Conservation (phyloP, 2,113 vertebrate species). For the Ciconia maguari region DNA sequence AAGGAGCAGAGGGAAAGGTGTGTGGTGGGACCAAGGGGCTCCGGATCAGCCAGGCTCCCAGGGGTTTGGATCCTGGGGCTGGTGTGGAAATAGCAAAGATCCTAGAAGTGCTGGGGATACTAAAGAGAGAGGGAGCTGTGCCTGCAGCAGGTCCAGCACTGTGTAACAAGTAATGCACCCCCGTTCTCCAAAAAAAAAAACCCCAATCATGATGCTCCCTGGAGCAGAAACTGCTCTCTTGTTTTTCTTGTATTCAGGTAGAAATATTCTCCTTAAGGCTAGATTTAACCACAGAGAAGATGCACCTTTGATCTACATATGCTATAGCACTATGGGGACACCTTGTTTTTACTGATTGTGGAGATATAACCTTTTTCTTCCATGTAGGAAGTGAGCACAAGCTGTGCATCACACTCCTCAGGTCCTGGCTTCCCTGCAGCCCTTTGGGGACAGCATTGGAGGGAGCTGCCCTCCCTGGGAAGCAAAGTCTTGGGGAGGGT, state of each 20-base stretch:
- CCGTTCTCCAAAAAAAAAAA: not conserved
- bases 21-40: accelerated
- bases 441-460: not conserved
- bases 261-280: not conserved
- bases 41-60: accelerated
- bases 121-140: not conserved
- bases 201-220: accelerated
- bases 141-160: accelerated
- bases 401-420: accelerated
- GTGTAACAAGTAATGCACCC: not conserved
- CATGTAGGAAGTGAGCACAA: not conserved
- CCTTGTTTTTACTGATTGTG: not conserved
- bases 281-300: not conserved
- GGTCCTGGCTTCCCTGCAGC: not conserved
- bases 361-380: not conserved
- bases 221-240: not conserved
- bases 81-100: not conserved
- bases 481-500: not conserved
- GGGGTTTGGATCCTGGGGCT: accelerated
- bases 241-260: not conserved
- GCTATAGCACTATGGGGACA: not conserved
- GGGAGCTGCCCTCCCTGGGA: not conserved
- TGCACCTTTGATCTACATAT: not conserved
- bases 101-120: not conserved
- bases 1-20: slow-evolving; percentile 1